phyloP scores from a whole-genome alignment of 2,888 invertebrate species.

The Monoplex corrugatus region DNA sequence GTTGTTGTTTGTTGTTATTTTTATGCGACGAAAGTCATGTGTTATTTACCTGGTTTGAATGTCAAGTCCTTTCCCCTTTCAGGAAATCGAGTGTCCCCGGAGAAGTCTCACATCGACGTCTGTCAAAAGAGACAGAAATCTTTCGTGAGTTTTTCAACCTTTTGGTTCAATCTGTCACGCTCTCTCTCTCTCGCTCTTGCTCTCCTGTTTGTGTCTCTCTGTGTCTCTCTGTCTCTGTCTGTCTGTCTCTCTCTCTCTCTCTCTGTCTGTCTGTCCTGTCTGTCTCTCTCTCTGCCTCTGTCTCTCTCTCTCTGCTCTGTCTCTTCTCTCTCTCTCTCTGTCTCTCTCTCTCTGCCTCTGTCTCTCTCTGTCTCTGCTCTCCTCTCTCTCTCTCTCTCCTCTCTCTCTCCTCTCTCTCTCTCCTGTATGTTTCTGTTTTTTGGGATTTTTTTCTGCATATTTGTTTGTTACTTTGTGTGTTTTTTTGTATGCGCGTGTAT shows the following conservation, averaged over 20 bases:
- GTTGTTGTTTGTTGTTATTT: neutral
- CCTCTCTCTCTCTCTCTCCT: neutral
- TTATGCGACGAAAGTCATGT: neutral
- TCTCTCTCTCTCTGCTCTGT: neutral
- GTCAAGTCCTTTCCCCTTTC: neutral
- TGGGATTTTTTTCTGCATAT: too few species aligned
- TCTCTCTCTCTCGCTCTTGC: neutral
- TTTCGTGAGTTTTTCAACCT: too few species aligned
- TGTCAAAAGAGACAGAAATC: conserved; percentile 44
- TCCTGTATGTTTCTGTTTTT: too few species aligned
- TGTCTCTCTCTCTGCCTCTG: neutral
- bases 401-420: neutral
- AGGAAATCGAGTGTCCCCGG: conserved; percentile 40
- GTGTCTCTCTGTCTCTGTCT: neutral
- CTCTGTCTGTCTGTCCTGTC: neutral
- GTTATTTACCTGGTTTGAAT: neutral
- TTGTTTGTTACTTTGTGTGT: neutral
- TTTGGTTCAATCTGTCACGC: neutral
- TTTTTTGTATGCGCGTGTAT: neutral
- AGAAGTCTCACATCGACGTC: conserved; percentile 38
- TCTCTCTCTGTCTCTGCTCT: neutral
- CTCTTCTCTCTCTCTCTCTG: neutral
- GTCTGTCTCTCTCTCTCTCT: neutral
- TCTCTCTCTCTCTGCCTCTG: neutral
- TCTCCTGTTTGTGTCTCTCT: neutral